A percentile compares a stretch with the other conserved stretches of the same genome.
These are phyloP conservation scores for Didymodactylos carnosus DNA, from an alignment of 2,888 invertebrate genomes.

Conservation along the genomic window DNA sequence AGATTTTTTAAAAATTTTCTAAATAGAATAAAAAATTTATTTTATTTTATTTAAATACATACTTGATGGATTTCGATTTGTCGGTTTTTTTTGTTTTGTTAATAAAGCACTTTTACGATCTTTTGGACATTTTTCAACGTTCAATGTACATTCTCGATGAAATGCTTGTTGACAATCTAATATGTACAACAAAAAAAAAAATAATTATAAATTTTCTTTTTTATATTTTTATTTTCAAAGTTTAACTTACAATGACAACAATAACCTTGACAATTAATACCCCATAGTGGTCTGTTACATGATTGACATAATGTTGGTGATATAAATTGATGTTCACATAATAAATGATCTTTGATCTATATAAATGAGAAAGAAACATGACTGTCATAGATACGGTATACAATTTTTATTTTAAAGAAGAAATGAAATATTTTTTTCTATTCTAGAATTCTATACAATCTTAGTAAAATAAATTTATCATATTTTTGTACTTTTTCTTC, in stretches of 20 bases:
- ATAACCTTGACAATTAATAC: slow-evolving; percentile 13
- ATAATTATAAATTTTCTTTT: too few species aligned
- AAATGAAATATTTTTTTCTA: neutral
- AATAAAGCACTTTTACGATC: too few species aligned
- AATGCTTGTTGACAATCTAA: neutral
- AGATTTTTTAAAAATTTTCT: neutral
- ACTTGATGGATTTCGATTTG: neutral
- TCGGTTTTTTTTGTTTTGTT: neutral
- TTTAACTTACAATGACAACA: slow-evolving; percentile 3
- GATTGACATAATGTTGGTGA: neutral
- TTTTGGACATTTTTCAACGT: neutral
- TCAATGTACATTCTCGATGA: neutral
- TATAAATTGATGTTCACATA: neutral
- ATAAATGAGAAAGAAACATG: too few species aligned
- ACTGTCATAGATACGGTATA: too few species aligned
- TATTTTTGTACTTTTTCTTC: too few species aligned
- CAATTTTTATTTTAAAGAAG: too few species aligned
- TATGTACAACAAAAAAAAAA: too few species aligned
- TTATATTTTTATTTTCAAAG: neutral
- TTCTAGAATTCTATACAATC: neutral
- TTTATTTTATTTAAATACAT: neutral
- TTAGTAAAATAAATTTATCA: too few species aligned
- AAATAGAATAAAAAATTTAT: neutral
- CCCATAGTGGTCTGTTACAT: slow-evolving; percentile 10
- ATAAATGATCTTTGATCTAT: neutral